Base-by-base conservation (phyloP, 2,888 invertebrate genomes). In the Eupithecia exiguata region DNA sequence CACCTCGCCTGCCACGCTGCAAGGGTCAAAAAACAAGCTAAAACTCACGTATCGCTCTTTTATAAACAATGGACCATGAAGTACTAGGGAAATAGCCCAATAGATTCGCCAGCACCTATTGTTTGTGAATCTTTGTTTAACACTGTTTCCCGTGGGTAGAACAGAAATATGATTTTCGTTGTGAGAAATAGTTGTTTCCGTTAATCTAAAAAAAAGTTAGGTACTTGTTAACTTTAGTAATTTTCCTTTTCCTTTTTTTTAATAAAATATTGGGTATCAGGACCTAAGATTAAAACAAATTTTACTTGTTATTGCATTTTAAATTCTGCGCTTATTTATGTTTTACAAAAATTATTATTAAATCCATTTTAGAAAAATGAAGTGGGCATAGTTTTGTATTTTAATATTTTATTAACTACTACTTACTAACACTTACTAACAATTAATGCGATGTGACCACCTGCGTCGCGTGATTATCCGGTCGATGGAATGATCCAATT, bases 1-100 rank as follows among this genome's bases (percentile, higher is more conserved):
- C 81, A 83, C 85, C 87, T 83, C 86, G 79, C 81, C 79, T 81
- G 83, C 84, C 80, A 85, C 82, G 87, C 90, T 90, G 90, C 91
- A 87, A 87, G 87, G 89, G 89, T 90, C 89, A 91, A 90, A 92
- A 92, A 91, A 91, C 89, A 89, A 86, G 87, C 89, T 88, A 84
- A 89, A 92, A 88, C 88, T 88, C 91, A 89, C 89, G 89, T 89
- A 86, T 87, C 85, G 82, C 88, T 85, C 86, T 87, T 87, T 86
- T 83, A 79, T 78, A 86, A 88, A 91, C 90, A 91, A 92, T 86
- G 88, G 88, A 81, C 58, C 80, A 76, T 69, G 78, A 81, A 79
- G 85, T 86, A 89, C 88, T 88, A 87, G 89, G 89, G 91, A 89
- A 91, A 89, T 86, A 84, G 82, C 81, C 77, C 78, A 75, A 79